Evolutionary conservation across 2,888 invertebrate genomes (phyloP), one percentile per base, ranked within the genome.

Genomic region (Zygaena filipendulae): DNA sequence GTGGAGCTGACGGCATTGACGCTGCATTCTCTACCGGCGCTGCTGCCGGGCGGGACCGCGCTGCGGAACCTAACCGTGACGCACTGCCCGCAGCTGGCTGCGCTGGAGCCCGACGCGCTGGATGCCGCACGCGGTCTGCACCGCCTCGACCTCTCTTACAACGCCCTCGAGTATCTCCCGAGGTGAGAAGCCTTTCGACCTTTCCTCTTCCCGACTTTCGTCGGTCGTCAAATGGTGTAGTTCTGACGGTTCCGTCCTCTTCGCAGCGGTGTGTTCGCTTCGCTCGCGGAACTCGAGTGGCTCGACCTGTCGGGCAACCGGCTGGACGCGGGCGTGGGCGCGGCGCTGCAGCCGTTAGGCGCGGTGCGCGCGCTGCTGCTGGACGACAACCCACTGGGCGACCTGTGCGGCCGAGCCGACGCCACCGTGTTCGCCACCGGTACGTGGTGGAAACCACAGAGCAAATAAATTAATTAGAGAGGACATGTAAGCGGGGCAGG

Each of bases 351-450:
- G 13, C 19, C 23, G 12, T 33, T 41, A 24, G 13, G 13, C n/a
- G 21, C 29, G 19, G 37, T 45, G 24, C 24, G 11, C 13, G 32
- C 35, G 27, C 30, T 41, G 30, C 38, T n/a, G 23, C 40, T 49
- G 16, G 32, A 29, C 9, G 13, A 28, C 31, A 52, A 51, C 35
- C 46, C 45, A 23, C 49, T 52, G 14, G 47, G 42, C 4, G 47
- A 48, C 34, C 34, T 47, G 9, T 43, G 45, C 29, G 19, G 25
- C 14, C n/a, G n/a, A n/a, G 16, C 29, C 29, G 12, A 11, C 13
- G 23, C 9, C 18, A 6, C 13, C 18, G 13, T 14, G 12, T 21
- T n/a, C 13, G 5, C 32, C 22, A 36, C 35, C 24, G 40, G 44
- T 43, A 4, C 27, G 32, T 23, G n/a, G n/a, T n/a, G n/a, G n/a